Evolutionary conservation across 2,888 invertebrate genomes (phyloP).

Genomic region (Callosobruchus maculatus): DNA sequence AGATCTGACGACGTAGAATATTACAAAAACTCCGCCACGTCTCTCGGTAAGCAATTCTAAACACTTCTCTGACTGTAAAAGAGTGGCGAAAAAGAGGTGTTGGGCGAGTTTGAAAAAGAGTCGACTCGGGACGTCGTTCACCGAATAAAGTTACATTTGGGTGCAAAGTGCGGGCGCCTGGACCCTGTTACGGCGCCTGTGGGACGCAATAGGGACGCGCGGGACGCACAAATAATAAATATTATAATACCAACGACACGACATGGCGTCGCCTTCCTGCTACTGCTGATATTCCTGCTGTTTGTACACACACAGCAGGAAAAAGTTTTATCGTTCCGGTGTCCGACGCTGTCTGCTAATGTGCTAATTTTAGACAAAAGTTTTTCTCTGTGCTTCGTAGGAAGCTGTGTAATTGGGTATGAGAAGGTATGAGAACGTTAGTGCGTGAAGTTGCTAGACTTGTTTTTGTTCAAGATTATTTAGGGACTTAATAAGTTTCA

Average conservation of each 20-base stretch:
- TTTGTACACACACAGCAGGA: not conserved
- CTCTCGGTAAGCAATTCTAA: not conserved
- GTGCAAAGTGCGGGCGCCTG: not conserved
- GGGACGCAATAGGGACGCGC: not conserved
- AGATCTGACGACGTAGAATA: not conserved
- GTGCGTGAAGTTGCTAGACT: no score
- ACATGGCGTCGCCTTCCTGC: not conserved
- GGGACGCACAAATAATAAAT: not conserved
- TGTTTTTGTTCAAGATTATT: no score
- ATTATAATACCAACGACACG: not conserved
- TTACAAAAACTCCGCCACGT: not conserved
- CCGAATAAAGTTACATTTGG: not conserved
- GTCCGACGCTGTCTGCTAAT: not conserved
- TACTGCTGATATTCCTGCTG: not conserved
- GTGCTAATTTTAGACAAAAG: not conserved
- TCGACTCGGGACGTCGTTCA: not conserved
- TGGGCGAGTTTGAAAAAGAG: not conserved
- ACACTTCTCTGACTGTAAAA: not conserved
- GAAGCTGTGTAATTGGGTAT: no score
- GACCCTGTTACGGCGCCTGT: not conserved
- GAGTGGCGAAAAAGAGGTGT: not conserved
- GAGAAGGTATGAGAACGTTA: no score
- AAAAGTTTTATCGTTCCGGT: not conserved
- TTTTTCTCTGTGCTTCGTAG: no score
- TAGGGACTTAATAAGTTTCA: no score